Conservation (phyloP, 2,113 vertebrate genomes). For the Canis aureus region DNA sequence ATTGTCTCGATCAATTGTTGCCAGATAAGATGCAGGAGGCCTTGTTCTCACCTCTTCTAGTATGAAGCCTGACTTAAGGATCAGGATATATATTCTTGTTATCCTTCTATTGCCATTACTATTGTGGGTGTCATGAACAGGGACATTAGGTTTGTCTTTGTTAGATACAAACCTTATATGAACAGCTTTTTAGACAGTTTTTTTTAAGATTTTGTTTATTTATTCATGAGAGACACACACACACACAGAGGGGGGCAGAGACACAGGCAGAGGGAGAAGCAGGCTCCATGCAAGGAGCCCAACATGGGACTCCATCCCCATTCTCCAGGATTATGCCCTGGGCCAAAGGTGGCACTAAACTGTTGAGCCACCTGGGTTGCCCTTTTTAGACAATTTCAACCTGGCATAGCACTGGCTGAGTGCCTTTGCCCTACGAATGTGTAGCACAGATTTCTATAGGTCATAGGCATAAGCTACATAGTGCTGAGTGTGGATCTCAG, state of each 20-base stretch:
- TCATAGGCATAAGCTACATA: background rate
- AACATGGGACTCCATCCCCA: no score
- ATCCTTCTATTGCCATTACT: background rate
- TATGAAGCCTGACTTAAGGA: background rate
- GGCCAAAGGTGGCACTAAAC: no score
- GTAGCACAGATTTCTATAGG: background rate
- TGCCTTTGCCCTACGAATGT: background rate
- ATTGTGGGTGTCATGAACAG: background rate
- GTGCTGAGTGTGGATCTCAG: background rate
- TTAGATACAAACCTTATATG: background rate
- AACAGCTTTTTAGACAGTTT: constrained; percentile 37
- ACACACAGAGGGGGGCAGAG: no score
- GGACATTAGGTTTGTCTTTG: background rate
- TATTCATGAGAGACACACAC: no score
- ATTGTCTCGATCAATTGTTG: background rate
- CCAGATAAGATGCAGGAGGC: background rate
- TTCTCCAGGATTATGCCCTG: no score
- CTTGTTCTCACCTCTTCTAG: background rate
- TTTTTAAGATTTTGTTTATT: background rate
- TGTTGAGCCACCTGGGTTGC: no score
- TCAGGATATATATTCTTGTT: background rate
- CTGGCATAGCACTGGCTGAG: background rate
- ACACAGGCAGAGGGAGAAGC: no score
- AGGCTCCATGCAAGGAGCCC: no score
- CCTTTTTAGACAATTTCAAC: constrained; percentile 21